Conservation (phyloP, 2,113 vertebrate genomes). For the Macaca mulatta region DNA sequence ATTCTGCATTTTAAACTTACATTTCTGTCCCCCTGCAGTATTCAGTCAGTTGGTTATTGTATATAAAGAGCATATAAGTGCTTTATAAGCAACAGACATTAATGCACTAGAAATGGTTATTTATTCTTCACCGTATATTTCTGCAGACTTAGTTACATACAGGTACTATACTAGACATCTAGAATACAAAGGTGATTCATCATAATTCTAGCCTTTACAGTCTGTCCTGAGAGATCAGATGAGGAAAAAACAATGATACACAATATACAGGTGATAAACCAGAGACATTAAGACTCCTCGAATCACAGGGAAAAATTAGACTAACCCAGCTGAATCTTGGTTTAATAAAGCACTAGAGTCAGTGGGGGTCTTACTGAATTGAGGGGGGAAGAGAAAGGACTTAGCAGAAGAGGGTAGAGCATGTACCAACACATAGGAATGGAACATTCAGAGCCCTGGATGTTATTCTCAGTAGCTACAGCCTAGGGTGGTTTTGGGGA, state of each 20-base stretch:
- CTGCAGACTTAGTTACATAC: not conserved
- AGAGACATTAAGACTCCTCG: not conserved
- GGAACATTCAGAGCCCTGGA: not conserved
- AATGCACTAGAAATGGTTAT: not conserved
- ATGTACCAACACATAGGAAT: not conserved
- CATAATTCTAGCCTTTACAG: not conserved
- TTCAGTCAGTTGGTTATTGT: not conserved
- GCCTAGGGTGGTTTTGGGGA: not conserved
- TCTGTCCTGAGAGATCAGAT: not conserved
- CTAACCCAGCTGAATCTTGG: not conserved
- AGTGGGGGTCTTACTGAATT: not conserved
- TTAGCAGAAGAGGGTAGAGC: not conserved
- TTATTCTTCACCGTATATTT: conserved; percentile 11
- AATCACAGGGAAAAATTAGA: not conserved
- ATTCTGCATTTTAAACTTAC: not conserved
- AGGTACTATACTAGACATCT: not conserved
- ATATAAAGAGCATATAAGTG: not conserved
- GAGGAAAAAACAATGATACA: not conserved
- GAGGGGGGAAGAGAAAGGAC: not conserved
- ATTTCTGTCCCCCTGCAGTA: not conserved
- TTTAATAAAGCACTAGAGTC: not conserved
- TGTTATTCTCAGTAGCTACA: not conserved
- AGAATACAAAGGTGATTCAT: not conserved
- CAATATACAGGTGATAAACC: rapidly evolving
- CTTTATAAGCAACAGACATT: not conserved